Conservation (phyloP, 2,113 vertebrate genomes). For the Pao palembangensis region DNA sequence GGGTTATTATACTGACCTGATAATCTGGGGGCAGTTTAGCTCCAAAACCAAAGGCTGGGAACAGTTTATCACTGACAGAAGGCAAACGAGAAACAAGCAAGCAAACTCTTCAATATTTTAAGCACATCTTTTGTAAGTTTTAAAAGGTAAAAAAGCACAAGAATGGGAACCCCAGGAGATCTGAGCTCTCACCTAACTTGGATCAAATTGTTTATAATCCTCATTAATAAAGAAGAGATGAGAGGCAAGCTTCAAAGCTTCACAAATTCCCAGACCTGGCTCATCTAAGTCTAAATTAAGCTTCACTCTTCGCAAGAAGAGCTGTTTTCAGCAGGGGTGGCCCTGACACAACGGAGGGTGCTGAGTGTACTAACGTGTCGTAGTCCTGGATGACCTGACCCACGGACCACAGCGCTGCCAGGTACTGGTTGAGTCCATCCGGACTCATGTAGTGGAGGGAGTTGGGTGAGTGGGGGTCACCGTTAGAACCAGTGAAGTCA, state of each 20-base stretch:
- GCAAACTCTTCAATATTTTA: neutral
- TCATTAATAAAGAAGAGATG: too few species aligned
- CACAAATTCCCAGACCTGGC: too few species aligned
- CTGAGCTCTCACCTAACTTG: too few species aligned
- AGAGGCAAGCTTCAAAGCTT: too few species aligned
- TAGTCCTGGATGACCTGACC: conserved; percentile 92
- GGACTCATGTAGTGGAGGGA: conserved; percentile 90
- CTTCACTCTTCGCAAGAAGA: too few species aligned
- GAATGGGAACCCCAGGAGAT: too few species aligned
- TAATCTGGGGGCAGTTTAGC: conserved; percentile 81
- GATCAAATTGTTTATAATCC: too few species aligned
- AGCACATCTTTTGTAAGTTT: neutral
- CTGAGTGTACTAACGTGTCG: conserved; percentile 75
- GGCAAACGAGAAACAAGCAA: neutral
- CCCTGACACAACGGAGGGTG: too few species aligned
- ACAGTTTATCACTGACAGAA: conserved; percentile 84
- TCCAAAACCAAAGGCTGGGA: conserved; percentile 93
- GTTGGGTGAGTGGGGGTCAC: conserved; percentile 85
- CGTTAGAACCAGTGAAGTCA: conserved; percentile 94
- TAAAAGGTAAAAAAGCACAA: neutral
- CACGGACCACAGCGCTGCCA: conserved; percentile 89
- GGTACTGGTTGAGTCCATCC: conserved; percentile 87
- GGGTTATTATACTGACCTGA: neutral
- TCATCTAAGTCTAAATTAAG: too few species aligned
- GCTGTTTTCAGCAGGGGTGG: too few species aligned